These are phyloP conservation scores for Decapterus maruadsi DNA, from an alignment of 2,797 vertebrate species.

Conservation along the genomic window DNA sequence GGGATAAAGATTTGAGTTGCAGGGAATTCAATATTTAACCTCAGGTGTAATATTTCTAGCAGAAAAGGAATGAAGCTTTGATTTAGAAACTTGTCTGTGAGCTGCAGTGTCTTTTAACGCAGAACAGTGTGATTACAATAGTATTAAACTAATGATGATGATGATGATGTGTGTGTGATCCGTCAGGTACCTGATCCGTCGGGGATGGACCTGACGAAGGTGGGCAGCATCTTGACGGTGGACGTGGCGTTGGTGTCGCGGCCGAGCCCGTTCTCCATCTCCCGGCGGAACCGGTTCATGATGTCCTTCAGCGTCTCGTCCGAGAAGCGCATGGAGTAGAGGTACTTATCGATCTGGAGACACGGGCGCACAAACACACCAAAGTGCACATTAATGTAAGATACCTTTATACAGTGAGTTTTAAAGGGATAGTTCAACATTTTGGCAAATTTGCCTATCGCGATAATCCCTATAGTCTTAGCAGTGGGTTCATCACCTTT, in stretches of 20 bases:
- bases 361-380: background rate
- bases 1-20: background rate
- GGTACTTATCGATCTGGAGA: conserved; percentile 96
- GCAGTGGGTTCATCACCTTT: no score
- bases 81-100: no score
- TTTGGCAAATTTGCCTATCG: no score
- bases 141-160: background rate
- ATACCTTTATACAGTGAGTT: no score
- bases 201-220: conserved; percentile 97
- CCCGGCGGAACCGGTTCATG: conserved; percentile 92
- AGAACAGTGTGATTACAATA: no score
- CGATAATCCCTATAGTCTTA: no score
- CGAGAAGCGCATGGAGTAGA: conserved; percentile 96
- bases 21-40: conserved; percentile 17
- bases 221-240: conserved; percentile 96
- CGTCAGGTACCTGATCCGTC: conserved; percentile 92
- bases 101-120: no score
- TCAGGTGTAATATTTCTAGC: background rate
- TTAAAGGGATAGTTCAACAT: no score
- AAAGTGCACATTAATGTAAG: no score
- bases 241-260: conserved; percentile 94
- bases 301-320: conserved; percentile 94
- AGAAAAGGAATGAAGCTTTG: background rate
- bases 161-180: background rate
- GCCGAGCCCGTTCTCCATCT: conserved; percentile 92